Percentiles rank a stretch among this genome's conserved stretches.
Evolutionary conservation across 2,888 invertebrate genomes (phyloP).

Genomic region (Caenorhabditis sp.): DNA sequence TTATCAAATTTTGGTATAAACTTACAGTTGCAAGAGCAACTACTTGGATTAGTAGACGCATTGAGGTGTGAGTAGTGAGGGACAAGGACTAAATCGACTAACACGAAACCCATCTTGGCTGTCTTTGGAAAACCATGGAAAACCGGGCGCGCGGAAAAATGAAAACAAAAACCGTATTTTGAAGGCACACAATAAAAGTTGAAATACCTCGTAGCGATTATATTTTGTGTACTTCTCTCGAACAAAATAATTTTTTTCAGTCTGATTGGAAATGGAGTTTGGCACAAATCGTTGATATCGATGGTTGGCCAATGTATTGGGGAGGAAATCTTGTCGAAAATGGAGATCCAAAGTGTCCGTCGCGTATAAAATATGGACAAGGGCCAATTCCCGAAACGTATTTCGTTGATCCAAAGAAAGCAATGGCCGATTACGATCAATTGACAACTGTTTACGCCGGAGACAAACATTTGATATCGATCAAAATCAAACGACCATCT

Average conservation of each 20-base stretch:
- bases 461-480: conserved; percentile 69
- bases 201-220: background rate
- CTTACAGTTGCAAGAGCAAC: background rate
- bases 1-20: background rate
- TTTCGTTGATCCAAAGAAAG: conserved; percentile 62
- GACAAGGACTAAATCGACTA: background rate
- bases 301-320: conserved; percentile 70
- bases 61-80: background rate
- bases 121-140: too few species aligned
- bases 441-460: conserved; percentile 70
- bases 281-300: conserved; percentile 65
- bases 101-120: background rate
- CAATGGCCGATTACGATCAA: conserved; percentile 68
- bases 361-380: conserved; percentile 58
- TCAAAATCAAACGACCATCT: conserved; percentile 61
- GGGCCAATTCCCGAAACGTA: conserved; percentile 69
- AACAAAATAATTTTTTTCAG: conserved; percentile 20
- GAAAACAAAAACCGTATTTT: background rate
- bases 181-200: background rate
- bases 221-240: background rate
- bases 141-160: background rate
- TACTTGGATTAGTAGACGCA: background rate
- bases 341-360: conserved; percentile 65
- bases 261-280: conserved; percentile 67
- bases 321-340: conserved; percentile 66